Evolutionary conservation across 2,113 vertebrate genomes (phyloP), one percentile per base, ranked within the genome.

Genomic region (Ctenomys sociabilis): DNA sequence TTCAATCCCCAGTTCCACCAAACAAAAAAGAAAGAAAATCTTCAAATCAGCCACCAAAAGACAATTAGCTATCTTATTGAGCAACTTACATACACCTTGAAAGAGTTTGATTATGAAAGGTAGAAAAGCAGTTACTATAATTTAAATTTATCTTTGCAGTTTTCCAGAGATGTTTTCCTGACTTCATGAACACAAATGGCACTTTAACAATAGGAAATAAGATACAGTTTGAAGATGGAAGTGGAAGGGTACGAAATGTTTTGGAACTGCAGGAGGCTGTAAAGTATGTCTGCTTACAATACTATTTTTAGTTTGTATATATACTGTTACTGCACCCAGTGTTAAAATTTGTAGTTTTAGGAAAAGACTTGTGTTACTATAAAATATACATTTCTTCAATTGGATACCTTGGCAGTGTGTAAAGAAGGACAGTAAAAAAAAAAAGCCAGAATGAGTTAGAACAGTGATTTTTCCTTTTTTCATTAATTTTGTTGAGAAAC

Each of bases 81-180:
- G 84, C 85, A 0, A 75, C 40, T 85, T 96, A 63, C 22, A 68
- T 45, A 26, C 30, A 26, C 37, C n/a, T 81, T 72, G 6, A 21
- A 94, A 84, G 52, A 59, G 52, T 45, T 75, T 85, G 16, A 59
- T 82, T 77, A 35, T 78, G 90, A 93, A 26, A 19, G 82, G 49
- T 30, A 93, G 40, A 84, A 73, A 59, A 85, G 32, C 45, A 40
- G 85, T 66, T 45, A 16, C 19, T 1, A 45, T 72, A 52, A 40
- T 80, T 93, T 94, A 63, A 4, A 90, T 45, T 91, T 97, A 95
- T 96, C 96, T 98, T 97, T 83, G 7, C 95, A 99, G 99, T 99
- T 97, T 98, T 99, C 75, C 99, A 99, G 98, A 99, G 99, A 97
- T 99, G 99, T 98, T 99, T 99, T 98, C 99, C 99, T 35, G 99